A percentile compares a stretch with the other conserved stretches of the same genome.
Conservation (phyloP, 1,140 invertebrate genomes). For the Anastrepha obliqua region DNA sequence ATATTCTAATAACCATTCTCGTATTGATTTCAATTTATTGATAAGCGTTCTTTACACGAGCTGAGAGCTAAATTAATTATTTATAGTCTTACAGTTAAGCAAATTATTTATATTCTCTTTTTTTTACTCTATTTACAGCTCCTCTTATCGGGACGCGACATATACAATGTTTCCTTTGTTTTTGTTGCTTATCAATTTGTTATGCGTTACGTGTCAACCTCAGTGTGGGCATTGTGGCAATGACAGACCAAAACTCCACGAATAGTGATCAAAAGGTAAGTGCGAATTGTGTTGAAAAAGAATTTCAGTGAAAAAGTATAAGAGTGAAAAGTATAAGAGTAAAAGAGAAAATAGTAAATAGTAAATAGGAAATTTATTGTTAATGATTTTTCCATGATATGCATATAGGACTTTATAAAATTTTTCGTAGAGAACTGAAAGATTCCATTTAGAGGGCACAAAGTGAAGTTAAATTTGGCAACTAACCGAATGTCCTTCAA, state of each 20-base stretch:
- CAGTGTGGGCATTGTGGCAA: conserved; percentile 79
- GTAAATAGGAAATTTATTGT: too few species aligned
- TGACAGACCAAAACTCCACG: conserved; percentile 61
- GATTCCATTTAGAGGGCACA: too few species aligned
- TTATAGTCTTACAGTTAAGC: background rate
- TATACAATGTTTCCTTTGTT: conserved; percentile 80
- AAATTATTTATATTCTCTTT: conserved; percentile 1
- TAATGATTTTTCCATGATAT: too few species aligned
- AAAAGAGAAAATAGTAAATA: too few species aligned
- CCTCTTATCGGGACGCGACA: conserved; percentile 78
- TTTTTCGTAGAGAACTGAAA: too few species aligned
- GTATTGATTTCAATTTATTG: too few species aligned
- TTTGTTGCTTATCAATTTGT: conserved; percentile 79
- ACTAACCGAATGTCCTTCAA: too few species aligned
- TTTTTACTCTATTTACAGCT: conserved; percentile 59
- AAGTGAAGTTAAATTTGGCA: too few species aligned
- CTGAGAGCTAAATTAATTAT: background rate
- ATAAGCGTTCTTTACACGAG: too few species aligned
- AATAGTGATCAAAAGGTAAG: conserved; percentile 61
- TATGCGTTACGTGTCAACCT: conserved; percentile 82
- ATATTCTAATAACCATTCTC: too few species aligned
- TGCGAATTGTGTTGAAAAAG: background rate
- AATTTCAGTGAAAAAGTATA: background rate
- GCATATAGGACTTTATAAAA: too few species aligned
- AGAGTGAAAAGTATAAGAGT: too few species aligned